A percentile compares a stretch with the other conserved stretches of the same genome.
phyloP scores from a whole-genome alignment of 2,888 invertebrate genomes.

The Phanerotoma sp. region DNA sequence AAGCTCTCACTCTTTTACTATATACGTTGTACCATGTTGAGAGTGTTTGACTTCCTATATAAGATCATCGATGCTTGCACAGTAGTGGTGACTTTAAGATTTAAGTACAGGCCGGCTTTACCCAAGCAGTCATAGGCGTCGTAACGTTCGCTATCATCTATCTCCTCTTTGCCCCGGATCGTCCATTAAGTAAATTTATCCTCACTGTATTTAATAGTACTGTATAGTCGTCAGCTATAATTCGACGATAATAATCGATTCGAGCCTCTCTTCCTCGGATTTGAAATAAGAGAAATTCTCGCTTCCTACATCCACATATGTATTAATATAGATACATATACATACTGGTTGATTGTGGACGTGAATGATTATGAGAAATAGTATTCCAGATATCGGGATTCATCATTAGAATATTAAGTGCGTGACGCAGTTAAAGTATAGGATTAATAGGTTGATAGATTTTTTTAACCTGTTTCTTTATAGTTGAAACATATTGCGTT shows the following conservation, averaged over 20 bases:
- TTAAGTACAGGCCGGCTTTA: constrained; percentile 34
- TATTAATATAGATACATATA: too few species aligned
- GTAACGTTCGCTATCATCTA: constrained; percentile 34
- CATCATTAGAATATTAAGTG: constrained; percentile 22
- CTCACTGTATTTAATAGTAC: constrained; percentile 32
- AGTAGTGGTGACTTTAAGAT: constrained; percentile 27
- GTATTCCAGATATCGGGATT: background rate
- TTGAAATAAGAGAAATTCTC: constrained; percentile 22
- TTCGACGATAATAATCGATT: constrained; percentile 24
- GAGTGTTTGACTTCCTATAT: constrained; percentile 28
- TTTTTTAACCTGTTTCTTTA: too few species aligned
- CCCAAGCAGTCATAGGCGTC: constrained; percentile 29
- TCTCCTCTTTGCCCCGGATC: constrained; percentile 21
- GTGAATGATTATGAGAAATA: too few species aligned
- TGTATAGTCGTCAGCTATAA: constrained; percentile 24
- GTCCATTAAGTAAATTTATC: constrained; percentile 36
- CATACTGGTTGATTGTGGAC: too few species aligned
- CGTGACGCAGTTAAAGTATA: too few species aligned
- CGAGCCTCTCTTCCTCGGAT: constrained; percentile 12
- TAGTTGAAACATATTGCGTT: too few species aligned
- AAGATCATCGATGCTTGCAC: constrained; percentile 26
- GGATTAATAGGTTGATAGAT: too few species aligned
- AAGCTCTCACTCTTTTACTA: too few species aligned
- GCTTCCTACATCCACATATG: background rate
- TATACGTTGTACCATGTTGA: background rate